These are phyloP conservation scores for Macrosiphum euphorbiae DNA, from an alignment of 2,888 invertebrate species.

Conservation along the genomic window DNA sequence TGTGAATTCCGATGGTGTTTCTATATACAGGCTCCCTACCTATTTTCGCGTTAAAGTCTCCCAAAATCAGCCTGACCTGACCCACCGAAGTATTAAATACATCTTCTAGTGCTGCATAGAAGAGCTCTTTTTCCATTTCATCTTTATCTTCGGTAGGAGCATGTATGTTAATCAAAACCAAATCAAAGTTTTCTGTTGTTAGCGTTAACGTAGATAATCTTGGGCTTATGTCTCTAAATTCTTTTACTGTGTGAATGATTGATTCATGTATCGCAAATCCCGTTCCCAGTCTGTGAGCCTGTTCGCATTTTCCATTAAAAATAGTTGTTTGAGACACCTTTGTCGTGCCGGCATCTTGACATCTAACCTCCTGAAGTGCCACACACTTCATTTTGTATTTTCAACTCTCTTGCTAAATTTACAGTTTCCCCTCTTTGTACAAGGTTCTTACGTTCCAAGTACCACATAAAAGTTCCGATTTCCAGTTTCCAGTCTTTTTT, in stretches of 20 bases:
- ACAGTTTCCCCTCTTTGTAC: not conserved
- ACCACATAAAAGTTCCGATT: not conserved
- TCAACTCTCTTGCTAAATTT: not conserved
- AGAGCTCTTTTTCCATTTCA: not conserved
- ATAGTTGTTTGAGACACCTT: not conserved
- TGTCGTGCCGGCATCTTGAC: not conserved
- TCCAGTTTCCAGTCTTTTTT: not conserved
- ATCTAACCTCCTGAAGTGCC: not conserved
- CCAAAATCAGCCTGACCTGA: no score
- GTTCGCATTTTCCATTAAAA: not conserved
- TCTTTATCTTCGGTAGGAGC: not conserved
- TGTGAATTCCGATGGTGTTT: no score
- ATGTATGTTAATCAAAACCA: not conserved
- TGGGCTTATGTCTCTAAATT: not conserved
- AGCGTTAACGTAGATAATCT: not conserved
- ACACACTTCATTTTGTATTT: not conserved
- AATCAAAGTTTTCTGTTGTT: not conserved
- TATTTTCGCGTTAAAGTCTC: no score
- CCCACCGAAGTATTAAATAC: not conserved
- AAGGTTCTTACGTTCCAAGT: not conserved
- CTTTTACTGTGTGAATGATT: no score
- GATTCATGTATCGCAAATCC: not conserved
- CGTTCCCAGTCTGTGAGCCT: not conserved
- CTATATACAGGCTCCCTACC: no score
- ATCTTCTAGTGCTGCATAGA: not conserved